Evolutionary conservation across 2,888 invertebrate genomes (phyloP), one percentile per base, ranked within the genome.

Genomic region (Torymus texanus): DNA sequence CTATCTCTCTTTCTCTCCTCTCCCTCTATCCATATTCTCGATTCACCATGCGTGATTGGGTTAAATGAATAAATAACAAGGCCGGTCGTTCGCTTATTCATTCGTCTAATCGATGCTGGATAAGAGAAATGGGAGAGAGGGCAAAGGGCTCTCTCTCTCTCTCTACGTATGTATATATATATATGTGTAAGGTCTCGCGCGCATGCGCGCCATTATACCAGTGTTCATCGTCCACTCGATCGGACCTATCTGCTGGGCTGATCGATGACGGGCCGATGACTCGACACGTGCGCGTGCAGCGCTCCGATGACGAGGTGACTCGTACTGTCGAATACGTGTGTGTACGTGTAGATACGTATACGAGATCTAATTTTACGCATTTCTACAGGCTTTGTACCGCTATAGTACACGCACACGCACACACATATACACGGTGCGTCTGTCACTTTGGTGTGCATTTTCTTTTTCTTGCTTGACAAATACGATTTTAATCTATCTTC

Each of bases 191-290:
- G 58, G 12, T 55, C 51, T 41, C 13, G 50, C 18, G 21, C 14
- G 0, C 18, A 66, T 41, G 29, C 50, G 61, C 50, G 58, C 11
- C 13, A 13, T 29, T 58, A 21, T 41, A 65, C n/a, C 55, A 58
- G 53, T 59, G 51, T 72, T 61, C 58, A 59, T 70, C 77, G 63
- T 53, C 68, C 75, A 59, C 56, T 72, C 62, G 75, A 81, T 75
- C 66, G 51, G 58, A 29, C 29, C 65, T 63, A 3, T 29, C 50
- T 56, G 13, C 62, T 13, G 53, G 59, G 16, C 68, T 82, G 82
- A 81, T 83, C 79, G 83, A 83, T 82, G 75, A 80, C 78, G 58
- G 68, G 41, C 58, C 65, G 77, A 81, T 83, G 83, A 83, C 82
- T 82, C 76, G 78, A 71, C 80, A 65, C 70, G 79, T 74, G 78